Evolutionary conservation across 2,888 invertebrate genomes (phyloP).

Genomic region (Itoplectis maculator): DNA sequence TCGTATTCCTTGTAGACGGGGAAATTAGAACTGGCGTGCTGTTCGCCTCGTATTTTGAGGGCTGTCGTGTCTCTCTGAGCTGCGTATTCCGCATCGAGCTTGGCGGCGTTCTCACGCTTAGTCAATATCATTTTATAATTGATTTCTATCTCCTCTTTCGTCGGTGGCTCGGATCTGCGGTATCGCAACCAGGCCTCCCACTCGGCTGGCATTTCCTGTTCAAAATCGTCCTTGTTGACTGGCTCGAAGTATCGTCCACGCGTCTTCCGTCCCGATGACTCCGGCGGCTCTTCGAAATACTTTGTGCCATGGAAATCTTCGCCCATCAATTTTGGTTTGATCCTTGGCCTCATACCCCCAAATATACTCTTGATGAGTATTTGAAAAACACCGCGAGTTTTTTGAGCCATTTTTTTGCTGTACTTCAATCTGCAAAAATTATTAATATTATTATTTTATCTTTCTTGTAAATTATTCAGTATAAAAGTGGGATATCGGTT

Average conservation of each 20-base stretch:
- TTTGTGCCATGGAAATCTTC: slow-evolving; percentile 93
- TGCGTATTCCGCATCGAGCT: slow-evolving; percentile 87
- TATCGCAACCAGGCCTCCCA: slow-evolving; percentile 95
- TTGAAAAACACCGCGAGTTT: slow-evolving; percentile 74
- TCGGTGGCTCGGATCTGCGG: slow-evolving; percentile 88
- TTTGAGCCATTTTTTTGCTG: slow-evolving; percentile 75
- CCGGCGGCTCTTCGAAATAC: slow-evolving; percentile 91
- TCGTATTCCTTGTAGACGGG: slow-evolving; percentile 89
- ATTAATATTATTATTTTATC: slow-evolving; percentile 1
- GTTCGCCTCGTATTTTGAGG: slow-evolving; percentile 50
- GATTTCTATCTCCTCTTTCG: slow-evolving; percentile 88
- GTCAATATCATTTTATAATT: slow-evolving; percentile 90
- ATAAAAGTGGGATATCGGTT: neutral
- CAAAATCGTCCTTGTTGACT: slow-evolving; percentile 87
- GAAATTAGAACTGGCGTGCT: slow-evolving; percentile 76
- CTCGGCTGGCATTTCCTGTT: slow-evolving; percentile 92
- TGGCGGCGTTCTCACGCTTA: slow-evolving; percentile 91
- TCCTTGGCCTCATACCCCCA: slow-evolving; percentile 86
- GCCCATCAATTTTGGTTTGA: slow-evolving; percentile 86
- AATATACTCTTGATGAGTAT: slow-evolving; percentile 88
- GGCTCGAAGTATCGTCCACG: slow-evolving; percentile 91
- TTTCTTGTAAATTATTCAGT: neutral
- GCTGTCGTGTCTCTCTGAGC: slow-evolving; percentile 79
- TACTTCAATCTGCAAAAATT: slow-evolving; percentile 1
- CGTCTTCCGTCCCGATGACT: slow-evolving; percentile 86